A percentile compares a stretch with the other conserved stretches of the same genome.
Evolutionary conservation across 2,797 vertebrate species (phyloP).

Genomic region (Lutjanus argentimaculatus): DNA sequence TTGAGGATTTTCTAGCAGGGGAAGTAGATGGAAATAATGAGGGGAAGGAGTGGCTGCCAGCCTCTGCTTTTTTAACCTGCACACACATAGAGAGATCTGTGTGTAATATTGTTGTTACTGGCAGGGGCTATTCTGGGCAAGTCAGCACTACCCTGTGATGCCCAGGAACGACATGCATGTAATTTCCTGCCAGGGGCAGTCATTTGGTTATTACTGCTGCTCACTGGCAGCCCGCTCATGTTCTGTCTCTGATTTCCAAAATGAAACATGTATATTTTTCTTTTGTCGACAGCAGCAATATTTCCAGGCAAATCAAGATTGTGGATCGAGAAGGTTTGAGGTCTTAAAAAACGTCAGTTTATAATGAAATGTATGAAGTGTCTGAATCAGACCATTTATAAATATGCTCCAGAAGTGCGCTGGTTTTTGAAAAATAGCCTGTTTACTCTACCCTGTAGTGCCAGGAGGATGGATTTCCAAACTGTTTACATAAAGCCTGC

Average conservation of each 20-base stretch:
- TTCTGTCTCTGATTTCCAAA: slow-evolving; percentile 80
- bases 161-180: slow-evolving; percentile 81
- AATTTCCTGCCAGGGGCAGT: slow-evolving; percentile 83
- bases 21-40: slow-evolving; percentile 81
- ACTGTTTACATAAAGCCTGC: slow-evolving; percentile 80
- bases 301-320: slow-evolving; percentile 82
- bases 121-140: slow-evolving; percentile 74
- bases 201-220: slow-evolving; percentile 78
- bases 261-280: slow-evolving; percentile 84
- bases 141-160: slow-evolving; percentile 77
- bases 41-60: slow-evolving; percentile 73
- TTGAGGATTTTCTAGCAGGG: slow-evolving; percentile 69
- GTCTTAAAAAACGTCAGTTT: slow-evolving; percentile 64
- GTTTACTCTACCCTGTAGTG: slow-evolving; percentile 78
- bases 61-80: slow-evolving; percentile 68
- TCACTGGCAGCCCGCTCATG: slow-evolving; percentile 72
- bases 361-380: slow-evolving; percentile 77
- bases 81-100: slow-evolving; percentile 76
- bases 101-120: slow-evolving; percentile 81
- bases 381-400: slow-evolving; percentile 75
- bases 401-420: slow-evolving; percentile 72
- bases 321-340: slow-evolving; percentile 59
- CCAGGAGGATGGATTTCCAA: slow-evolving; percentile 81
- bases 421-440: slow-evolving; percentile 81
- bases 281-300: slow-evolving; percentile 79